A percentile compares a stretch with the other conserved stretches of the same genome.
Conservation (phyloP, 2,113 vertebrate species). For the Charadrius vociferus region DNA sequence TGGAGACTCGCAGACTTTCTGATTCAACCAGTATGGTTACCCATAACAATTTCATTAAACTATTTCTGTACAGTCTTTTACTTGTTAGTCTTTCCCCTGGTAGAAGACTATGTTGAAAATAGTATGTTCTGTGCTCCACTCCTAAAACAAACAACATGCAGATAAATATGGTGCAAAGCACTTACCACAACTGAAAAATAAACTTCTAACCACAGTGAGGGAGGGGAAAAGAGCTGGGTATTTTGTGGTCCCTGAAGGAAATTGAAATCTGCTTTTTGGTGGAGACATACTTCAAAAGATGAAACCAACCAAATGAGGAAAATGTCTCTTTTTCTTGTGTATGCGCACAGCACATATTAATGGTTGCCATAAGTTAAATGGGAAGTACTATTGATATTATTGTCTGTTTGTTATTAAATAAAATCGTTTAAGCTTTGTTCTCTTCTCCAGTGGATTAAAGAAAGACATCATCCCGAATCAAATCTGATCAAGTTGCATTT, state of each 20-base stretch:
- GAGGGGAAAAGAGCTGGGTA: constrained; percentile 47
- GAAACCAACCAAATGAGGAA: constrained; percentile 58
- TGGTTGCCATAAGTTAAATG: constrained; percentile 51
- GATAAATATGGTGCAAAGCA: constrained; percentile 73
- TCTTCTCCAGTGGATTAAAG: constrained; percentile 43
- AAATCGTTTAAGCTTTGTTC: constrained; percentile 41
- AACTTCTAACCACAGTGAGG: constrained; percentile 69
- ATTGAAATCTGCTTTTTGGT: constrained; percentile 69
- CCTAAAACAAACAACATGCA: constrained; percentile 79
- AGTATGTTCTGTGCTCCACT: constrained; percentile 62
- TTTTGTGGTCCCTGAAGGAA: constrained; percentile 67
- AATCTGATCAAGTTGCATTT: constrained; percentile 14
- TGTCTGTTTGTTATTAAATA: constrained; percentile 51
- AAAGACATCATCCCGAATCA: constrained; percentile 24
- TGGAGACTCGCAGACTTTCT: neutral
- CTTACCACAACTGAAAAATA: constrained; percentile 76
- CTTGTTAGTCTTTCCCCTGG: constrained; percentile 35
- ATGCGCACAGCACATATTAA: neutral
- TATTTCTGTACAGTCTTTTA: constrained; percentile 28
- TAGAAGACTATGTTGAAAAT: constrained; percentile 64
- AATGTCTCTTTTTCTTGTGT: constrained; percentile 43
- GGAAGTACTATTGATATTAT: constrained; percentile 32
- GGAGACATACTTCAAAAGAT: constrained; percentile 59
- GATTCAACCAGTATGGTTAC: constrained; percentile 35
- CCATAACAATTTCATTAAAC: constrained; percentile 47